A percentile compares a stretch with the other conserved stretches of the same genome.
These are phyloP conservation scores for Pristionchus entomophagus DNA, from an alignment of 2,888 invertebrate genomes.

Conservation along the genomic window DNA sequence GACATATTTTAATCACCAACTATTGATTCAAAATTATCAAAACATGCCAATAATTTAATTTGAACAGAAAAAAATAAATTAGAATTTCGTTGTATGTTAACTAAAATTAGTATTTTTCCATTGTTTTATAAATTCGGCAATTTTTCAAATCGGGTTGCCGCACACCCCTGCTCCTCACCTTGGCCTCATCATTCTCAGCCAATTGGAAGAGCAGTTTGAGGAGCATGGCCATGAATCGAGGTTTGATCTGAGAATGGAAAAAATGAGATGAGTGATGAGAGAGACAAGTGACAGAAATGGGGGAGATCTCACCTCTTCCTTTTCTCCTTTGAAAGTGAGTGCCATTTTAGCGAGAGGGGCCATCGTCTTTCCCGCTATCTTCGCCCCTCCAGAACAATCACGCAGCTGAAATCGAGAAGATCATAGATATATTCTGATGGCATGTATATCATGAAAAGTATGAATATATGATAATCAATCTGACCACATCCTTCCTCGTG, in stretches of 20 bases:
- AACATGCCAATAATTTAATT: too few species aligned
- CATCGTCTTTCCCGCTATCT: constrained; percentile 25
- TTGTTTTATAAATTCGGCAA: too few species aligned
- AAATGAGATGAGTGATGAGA: background rate
- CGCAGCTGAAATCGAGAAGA: constrained; percentile 24
- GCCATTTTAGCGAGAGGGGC: constrained; percentile 1
- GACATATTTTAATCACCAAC: too few species aligned
- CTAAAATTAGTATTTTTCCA: too few species aligned
- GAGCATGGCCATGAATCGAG: constrained; percentile 60
- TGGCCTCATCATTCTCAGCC: constrained; percentile 32
- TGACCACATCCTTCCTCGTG: constrained; percentile 42
- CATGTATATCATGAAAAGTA: background rate
- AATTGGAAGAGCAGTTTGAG: constrained; percentile 55
- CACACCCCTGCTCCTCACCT: constrained; percentile 24
- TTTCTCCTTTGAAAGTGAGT: background rate
- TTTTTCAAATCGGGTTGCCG: background rate
- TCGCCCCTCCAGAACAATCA: constrained; percentile 14
- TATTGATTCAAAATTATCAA: too few species aligned
- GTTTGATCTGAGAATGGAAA: constrained; percentile 54
- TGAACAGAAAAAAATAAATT: too few species aligned
- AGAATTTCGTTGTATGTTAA: too few species aligned
- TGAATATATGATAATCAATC: background rate
- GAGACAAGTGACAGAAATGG: too few species aligned
- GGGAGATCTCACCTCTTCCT: constrained; percentile 17
- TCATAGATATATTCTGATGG: too few species aligned